Evolutionary conservation across 2,113 vertebrate species (phyloP).

Genomic region (Orientallactaga bullata): DNA sequence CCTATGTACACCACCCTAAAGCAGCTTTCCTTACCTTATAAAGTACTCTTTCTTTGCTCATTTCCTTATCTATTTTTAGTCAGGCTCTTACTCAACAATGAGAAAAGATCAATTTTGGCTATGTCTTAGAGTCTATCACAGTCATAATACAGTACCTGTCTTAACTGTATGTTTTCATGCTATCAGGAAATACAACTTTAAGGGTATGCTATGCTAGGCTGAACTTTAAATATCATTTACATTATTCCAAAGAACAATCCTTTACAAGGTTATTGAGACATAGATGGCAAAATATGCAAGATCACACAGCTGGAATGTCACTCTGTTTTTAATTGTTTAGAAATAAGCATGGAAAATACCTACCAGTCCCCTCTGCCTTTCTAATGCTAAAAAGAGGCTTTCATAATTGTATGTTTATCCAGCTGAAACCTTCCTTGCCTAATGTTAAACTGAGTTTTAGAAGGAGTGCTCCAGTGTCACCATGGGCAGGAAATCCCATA

Average conservation of each 20-base stretch:
- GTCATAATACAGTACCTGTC: neutral
- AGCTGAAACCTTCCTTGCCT: neutral
- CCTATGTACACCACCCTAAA: neutral
- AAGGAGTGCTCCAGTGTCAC: neutral
- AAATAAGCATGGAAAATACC: slow-evolving; percentile 44
- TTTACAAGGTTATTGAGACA: neutral
- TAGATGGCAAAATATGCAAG: neutral
- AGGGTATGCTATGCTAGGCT: neutral
- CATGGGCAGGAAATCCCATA: neutral
- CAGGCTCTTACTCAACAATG: neutral
- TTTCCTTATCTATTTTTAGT: neutral
- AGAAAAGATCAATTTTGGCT: neutral
- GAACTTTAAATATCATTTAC: slow-evolving; percentile 30
- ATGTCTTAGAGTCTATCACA: neutral
- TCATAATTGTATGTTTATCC: slow-evolving; percentile 18
- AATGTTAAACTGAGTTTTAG: slow-evolving; percentile 35
- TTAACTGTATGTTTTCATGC: neutral
- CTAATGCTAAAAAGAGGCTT: slow-evolving; percentile 3
- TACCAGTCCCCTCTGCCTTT: neutral
- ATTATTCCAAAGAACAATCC: slow-evolving; percentile 21
- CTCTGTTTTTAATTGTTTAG: neutral
- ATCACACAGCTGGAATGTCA: neutral
- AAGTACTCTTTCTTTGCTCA: too few species aligned
- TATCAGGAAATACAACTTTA: neutral
- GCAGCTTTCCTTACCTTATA: neutral